phyloP scores from a whole-genome alignment of 2,113 vertebrate genomes.

The Ailuropoda melanoleuca region DNA sequence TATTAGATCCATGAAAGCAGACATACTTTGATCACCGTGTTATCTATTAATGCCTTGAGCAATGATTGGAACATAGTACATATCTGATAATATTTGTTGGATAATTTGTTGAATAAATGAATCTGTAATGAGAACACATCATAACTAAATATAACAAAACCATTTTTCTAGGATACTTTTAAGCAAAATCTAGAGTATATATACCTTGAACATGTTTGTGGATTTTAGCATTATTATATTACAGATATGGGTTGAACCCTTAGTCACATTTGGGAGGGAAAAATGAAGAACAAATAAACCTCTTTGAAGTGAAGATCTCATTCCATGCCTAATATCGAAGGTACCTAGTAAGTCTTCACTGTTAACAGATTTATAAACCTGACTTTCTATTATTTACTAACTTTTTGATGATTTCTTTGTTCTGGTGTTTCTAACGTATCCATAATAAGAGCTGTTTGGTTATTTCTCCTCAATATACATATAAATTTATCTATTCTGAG shows the following conservation, averaged over 20 bases:
- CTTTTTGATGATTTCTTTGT: not conserved
- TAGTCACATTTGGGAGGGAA: not conserved
- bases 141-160: not conserved
- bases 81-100: not conserved
- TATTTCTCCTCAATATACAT: not conserved
- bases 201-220: not conserved
- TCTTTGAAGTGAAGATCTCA: not conserved
- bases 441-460: not conserved
- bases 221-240: not conserved
- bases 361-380: not conserved
- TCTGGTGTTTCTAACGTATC: not conserved
- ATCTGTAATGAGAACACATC: not conserved
- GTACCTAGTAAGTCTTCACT: not conserved
- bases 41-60: not conserved
- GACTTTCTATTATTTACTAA: not conserved
- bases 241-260: not conserved
- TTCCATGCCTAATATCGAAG: not conserved
- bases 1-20: not conserved
- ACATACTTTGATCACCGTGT: not conserved
- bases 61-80: not conserved
- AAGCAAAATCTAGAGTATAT: not conserved
- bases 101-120: not conserved
- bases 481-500: not conserved
- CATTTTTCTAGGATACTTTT: not conserved
- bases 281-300: not conserved